Evolutionary conservation across 2,797 vertebrate genomes (phyloP), one percentile per base, ranked within the genome.

Genomic region (Decapterus maruadsi): DNA sequence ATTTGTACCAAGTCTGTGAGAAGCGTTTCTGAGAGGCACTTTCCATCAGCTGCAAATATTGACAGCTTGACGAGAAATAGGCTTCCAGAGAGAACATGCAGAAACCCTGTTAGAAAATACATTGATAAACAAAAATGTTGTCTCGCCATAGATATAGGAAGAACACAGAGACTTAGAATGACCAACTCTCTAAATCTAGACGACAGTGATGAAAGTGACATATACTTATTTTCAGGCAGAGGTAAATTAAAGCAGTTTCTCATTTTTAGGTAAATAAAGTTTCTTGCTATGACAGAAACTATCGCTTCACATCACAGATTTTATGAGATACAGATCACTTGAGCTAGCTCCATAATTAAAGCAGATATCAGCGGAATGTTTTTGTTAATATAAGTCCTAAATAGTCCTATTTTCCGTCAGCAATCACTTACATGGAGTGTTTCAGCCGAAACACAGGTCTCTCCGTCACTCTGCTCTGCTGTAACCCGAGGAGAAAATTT

Each of bases 11-110:
- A 51, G 72, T 77, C 61, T 6, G 58, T 78, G 82, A 83, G 73
- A 85, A 51, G 57, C 22, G 13, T 87, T 82, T 89, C 72, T 75
- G 72, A 84, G 68, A 89, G 77, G 70, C 86, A 58, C 72, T 81
- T 89, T 85, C 60, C 72, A 75, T 86, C 75, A 84, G 80, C 80
- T 81, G 77, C 83, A 85, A 80, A 75, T 86, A 80, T 82, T 81
- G 85, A 85, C 83, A 76, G 73, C 58, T 79, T 22, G 57, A 54
- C 69, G 53, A 72, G 54, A 82, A 85, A 63, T 68, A 78, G 40
- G 38, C 60, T 65, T 72, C 76, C 43, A 54, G 54, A 67, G 46
- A 38, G 26, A 58, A 63, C 10, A 17, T 45, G 60, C 54, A 46
- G 31, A 50, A 50, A 26, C 29, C 38, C 19, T 51, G 40, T 43